Conservation (phyloP, 2,888 invertebrate genomes). For the Hymenopus coronatus region DNA sequence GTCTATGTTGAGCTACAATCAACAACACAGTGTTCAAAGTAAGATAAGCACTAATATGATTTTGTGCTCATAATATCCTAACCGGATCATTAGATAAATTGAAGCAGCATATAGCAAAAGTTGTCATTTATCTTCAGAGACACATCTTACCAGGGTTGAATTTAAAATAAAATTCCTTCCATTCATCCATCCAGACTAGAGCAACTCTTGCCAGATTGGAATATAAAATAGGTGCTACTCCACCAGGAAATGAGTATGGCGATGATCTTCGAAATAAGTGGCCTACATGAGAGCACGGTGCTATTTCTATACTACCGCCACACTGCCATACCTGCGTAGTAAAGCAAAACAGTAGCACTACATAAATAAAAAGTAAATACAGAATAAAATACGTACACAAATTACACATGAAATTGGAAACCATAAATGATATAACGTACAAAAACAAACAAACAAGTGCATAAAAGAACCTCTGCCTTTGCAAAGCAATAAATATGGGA, state of each 20-base stretch:
- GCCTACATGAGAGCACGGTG: slow-evolving; percentile 90
- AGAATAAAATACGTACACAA: no score
- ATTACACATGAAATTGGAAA: no score
- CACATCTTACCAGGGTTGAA: slow-evolving; percentile 62
- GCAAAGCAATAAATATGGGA: no score
- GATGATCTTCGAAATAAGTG: slow-evolving; percentile 90
- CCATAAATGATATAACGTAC: no score
- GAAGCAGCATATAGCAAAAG: background rate
- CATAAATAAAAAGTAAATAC: no score
- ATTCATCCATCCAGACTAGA: slow-evolving; percentile 97
- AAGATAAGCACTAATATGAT: no score
- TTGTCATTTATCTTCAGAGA: background rate
- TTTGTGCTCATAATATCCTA: no score
- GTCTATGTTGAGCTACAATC: no score
- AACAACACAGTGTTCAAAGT: no score
- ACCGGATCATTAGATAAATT: no score
- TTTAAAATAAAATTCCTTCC: slow-evolving; percentile 88
- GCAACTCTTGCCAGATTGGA: slow-evolving; percentile 91
- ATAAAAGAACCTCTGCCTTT: no score
- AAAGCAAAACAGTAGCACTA: background rate
- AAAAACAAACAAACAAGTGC: no score
- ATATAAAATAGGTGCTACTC: slow-evolving; percentile 81
- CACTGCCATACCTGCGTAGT: slow-evolving; percentile 79
- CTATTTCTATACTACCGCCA: slow-evolving; percentile 86
- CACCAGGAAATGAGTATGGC: slow-evolving; percentile 94